Evolutionary conservation across 2,888 invertebrate species (phyloP).

Genomic region (Polydrusus pterygomalis): DNA sequence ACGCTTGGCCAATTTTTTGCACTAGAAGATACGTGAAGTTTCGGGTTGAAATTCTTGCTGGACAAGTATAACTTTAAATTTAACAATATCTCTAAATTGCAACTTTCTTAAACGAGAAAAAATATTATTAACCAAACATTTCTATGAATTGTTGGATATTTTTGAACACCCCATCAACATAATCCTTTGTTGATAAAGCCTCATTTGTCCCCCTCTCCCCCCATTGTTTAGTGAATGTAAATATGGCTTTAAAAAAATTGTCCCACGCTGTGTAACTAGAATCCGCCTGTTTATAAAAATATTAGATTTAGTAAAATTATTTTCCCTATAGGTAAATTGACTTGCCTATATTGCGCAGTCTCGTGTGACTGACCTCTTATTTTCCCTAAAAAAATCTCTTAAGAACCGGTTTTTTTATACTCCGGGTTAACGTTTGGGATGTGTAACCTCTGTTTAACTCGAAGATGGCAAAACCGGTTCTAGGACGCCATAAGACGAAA

Average conservation of each 20-base stretch:
- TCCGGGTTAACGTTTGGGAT: slow-evolving; percentile 13
- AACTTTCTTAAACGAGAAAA: background rate
- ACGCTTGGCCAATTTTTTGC: too few species aligned
- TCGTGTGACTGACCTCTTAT: slow-evolving; percentile 66
- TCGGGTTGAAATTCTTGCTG: background rate
- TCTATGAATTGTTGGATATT: slow-evolving; percentile 3
- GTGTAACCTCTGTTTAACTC: background rate
- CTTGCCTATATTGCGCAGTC: slow-evolving; percentile 66
- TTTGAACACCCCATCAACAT: background rate
- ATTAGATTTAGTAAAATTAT: slow-evolving; percentile 31
- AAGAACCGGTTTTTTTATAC: slow-evolving; percentile 7
- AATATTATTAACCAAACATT: background rate
- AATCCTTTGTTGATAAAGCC: slow-evolving; percentile 17
- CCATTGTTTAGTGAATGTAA: slow-evolving; percentile 61
- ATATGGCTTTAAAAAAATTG: slow-evolving; percentile 63
- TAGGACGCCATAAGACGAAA: slow-evolving; percentile 66
- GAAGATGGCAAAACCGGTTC: slow-evolving; percentile 22
- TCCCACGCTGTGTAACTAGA: slow-evolving; percentile 65
- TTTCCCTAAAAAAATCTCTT: slow-evolving; percentile 50
- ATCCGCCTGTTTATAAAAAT: slow-evolving; percentile 63
- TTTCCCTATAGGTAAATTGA: slow-evolving; percentile 58
- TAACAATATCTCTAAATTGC: background rate
- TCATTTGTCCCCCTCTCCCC: slow-evolving; percentile 7
- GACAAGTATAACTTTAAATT: slow-evolving; percentile 3
- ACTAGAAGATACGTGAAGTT: background rate